Conservation (phyloP, 2,888 invertebrate genomes). For the Leptogaster cylindrica region DNA sequence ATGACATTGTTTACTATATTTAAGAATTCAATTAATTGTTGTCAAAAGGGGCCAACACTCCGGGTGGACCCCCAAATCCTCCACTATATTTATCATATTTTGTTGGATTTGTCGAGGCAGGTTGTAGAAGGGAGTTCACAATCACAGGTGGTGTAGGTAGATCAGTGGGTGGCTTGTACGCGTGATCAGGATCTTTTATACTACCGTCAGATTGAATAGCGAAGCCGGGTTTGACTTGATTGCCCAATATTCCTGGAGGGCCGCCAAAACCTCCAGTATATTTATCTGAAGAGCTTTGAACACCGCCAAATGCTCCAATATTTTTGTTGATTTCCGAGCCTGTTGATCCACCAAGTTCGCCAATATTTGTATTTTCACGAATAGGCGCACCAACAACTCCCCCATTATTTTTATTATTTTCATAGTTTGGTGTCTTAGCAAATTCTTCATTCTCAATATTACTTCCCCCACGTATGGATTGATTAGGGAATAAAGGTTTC, state of each 20-base stretch:
- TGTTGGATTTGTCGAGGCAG: background rate
- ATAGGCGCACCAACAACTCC: too few species aligned
- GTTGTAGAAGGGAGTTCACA: background rate
- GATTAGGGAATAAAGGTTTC: too few species aligned
- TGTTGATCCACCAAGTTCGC: too few species aligned
- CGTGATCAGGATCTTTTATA: conserved; percentile 48
- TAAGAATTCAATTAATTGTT: too few species aligned
- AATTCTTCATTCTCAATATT: too few species aligned
- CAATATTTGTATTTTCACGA: too few species aligned
- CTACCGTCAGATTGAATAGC: conserved; percentile 50
- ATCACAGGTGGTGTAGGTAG: background rate
- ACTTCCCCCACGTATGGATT: too few species aligned
- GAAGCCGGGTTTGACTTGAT: conserved; percentile 50
- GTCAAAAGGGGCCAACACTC: conserved; percentile 58
- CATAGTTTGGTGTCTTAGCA: too few species aligned
- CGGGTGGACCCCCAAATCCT: conserved; percentile 60
- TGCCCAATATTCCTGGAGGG: conserved; percentile 52
- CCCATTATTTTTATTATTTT: too few species aligned
- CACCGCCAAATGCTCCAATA: too few species aligned
- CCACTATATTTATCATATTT: conserved; percentile 51
- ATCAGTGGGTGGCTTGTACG: conserved; percentile 21
- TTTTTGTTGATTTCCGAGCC: too few species aligned
- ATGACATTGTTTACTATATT: too few species aligned
- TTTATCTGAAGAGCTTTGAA: conserved; percentile 50
- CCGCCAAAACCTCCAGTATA: conserved; percentile 59